Percentiles rank a stretch among this genome's conserved stretches.
Conservation (phyloP, 2,113 vertebrate species). For the Mobula birostris region DNA sequence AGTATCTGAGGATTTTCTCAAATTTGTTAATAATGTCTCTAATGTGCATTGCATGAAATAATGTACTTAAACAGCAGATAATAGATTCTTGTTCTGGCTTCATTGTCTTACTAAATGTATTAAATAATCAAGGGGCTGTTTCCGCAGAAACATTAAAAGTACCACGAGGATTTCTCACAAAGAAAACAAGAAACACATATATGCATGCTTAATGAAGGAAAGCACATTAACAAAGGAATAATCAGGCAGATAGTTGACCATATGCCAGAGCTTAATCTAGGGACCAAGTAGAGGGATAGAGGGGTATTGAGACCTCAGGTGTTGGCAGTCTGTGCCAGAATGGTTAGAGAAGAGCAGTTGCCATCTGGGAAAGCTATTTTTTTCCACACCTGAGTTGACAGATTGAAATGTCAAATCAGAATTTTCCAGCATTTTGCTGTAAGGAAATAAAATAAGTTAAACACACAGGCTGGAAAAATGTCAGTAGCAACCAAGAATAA, state of each 20-base stretch:
- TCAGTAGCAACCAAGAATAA: too few relatives aligned
- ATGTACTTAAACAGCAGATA: background rate
- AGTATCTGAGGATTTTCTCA: too few relatives aligned
- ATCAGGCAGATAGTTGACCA: background rate
- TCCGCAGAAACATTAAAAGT: background rate
- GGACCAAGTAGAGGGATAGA: background rate
- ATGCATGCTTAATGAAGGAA: background rate
- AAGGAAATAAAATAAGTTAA: background rate
- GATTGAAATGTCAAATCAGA: background rate
- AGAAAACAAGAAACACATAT: background rate
- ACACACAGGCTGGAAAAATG: background rate
- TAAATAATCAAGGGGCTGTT: background rate
- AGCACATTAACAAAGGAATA: background rate
- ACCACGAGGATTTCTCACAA: background rate
- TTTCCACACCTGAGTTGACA: background rate
- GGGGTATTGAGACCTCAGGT: background rate
- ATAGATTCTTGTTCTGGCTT: background rate
- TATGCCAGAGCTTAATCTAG: background rate
- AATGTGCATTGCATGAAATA: background rate
- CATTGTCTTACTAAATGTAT: background rate
- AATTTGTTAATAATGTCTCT: background rate
- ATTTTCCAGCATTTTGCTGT: background rate
- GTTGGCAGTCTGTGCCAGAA: background rate
- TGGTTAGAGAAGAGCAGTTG: background rate
- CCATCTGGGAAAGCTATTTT: background rate